A percentile compares a stretch with the other conserved stretches of the same genome.
phyloP scores from a whole-genome alignment of 2,113 vertebrate genomes.

The Dicentrarchus labrax region DNA sequence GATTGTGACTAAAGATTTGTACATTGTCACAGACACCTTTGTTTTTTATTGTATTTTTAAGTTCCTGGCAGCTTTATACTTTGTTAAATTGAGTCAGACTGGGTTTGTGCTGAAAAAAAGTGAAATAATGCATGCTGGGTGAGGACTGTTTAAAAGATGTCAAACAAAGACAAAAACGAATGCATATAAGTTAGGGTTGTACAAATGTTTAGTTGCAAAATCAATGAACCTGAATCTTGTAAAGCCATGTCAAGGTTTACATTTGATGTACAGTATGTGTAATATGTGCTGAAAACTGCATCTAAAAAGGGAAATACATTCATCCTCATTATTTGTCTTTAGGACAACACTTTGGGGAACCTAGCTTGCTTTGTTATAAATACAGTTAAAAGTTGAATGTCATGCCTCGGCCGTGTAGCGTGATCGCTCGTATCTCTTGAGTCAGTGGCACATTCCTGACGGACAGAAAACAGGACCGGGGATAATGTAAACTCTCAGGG shows the following conservation, averaged over 20 bases:
- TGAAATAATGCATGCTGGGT: no score
- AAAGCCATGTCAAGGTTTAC: no score
- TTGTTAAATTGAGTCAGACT: no score
- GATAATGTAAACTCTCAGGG: not conserved
- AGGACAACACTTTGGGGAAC: not conserved
- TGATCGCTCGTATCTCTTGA: not conserved
- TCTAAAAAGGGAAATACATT: not conserved
- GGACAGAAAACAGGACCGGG: constrained; percentile 20
- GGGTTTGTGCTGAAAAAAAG: no score
- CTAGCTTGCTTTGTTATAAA: constrained; percentile 10
- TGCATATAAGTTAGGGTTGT: no score
- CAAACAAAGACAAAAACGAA: no score
- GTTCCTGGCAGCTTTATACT: no score
- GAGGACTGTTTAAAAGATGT: no score
- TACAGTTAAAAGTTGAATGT: no score
- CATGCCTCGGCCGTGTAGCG: not conserved
- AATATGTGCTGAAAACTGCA: not conserved
- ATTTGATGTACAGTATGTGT: not conserved
- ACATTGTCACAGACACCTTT: no score
- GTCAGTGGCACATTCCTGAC: not conserved
- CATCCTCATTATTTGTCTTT: not conserved
- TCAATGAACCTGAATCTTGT: not conserved
- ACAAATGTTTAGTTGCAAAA: not conserved
- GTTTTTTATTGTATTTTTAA: no score
- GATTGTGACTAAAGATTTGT: no score